phyloP scores from a whole-genome alignment of 2,888 invertebrate genomes.

The Chalcis sispes region DNA sequence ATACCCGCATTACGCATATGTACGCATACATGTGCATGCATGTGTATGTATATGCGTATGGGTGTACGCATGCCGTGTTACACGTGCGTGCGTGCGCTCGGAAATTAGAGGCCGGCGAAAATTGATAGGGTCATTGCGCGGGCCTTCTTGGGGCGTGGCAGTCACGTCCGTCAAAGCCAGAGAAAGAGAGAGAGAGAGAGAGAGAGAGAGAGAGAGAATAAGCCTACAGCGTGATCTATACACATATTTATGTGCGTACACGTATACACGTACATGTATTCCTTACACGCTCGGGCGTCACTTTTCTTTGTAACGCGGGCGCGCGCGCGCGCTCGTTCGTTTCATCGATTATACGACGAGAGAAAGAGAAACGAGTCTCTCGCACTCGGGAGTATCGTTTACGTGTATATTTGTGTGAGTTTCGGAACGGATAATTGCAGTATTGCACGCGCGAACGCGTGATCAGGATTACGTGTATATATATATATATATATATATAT shows the following conservation, averaged over 20 bases:
- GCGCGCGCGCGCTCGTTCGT: not conserved
- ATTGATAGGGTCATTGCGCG: slow-evolving; percentile 63
- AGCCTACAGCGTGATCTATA: too few relatives aligned
- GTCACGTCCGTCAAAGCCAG: slow-evolving; percentile 61
- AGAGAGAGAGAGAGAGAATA: not conserved
- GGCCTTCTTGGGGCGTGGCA: slow-evolving; percentile 58
- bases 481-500: too few relatives aligned
- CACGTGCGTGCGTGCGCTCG: slow-evolving; percentile 47
- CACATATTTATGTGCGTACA: not conserved
- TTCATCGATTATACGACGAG: not conserved
- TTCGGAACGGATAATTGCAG: slow-evolving; percentile 46
- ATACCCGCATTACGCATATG: too few relatives aligned
- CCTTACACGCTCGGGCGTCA: not conserved
- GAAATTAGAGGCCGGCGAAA: slow-evolving; percentile 66
- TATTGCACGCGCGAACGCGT: slow-evolving; percentile 23
- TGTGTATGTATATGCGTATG: too few relatives aligned
- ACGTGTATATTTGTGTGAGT: too few relatives aligned
- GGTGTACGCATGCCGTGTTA: not conserved
- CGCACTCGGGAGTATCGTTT: not conserved
- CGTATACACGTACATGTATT: not conserved
- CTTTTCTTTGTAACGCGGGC: not conserved
- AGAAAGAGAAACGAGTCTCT: too few relatives aligned
- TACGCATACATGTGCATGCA: slow-evolving; percentile 8
- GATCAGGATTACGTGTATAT: too few relatives aligned
- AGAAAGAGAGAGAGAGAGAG: not conserved